These are phyloP conservation scores for Rhimphoctona megacephalus DNA, from an alignment of 2,888 invertebrate species.

Conservation along the genomic window DNA sequence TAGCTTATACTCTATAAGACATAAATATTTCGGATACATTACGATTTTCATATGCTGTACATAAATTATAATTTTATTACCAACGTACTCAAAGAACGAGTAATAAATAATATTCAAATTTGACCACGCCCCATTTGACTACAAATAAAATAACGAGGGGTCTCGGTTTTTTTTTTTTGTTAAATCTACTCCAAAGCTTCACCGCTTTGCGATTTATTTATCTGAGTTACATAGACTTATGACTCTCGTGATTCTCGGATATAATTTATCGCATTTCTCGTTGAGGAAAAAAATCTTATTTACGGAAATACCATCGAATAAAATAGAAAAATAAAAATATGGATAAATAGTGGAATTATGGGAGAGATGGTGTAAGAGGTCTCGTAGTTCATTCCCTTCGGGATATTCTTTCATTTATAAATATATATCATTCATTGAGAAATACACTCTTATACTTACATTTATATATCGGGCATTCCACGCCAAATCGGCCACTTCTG, in stretches of 20 bases:
- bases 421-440: slow-evolving; percentile 31
- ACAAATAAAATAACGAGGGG: slow-evolving; percentile 22
- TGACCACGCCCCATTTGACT: slow-evolving; percentile 12
- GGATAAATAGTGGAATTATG: slow-evolving; percentile 32
- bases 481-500: too few species aligned
- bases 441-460: slow-evolving; percentile 11
- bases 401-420: slow-evolving; percentile 24
- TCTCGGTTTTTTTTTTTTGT: not conserved
- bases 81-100: not conserved
- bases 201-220: slow-evolving; percentile 35
- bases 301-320: slow-evolving; percentile 41
- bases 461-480: too few species aligned
- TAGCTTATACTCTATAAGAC: not conserved
- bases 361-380: not conserved
- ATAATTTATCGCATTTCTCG: not conserved
- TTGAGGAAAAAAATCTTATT: slow-evolving; percentile 11
- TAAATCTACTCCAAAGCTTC: slow-evolving; percentile 21
- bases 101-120: slow-evolving; percentile 48
- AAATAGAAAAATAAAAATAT: slow-evolving; percentile 25
- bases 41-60: slow-evolving; percentile 17
- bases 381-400: slow-evolving; percentile 8
- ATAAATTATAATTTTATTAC: slow-evolving; percentile 41
- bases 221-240: not conserved
- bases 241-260: not conserved
- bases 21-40: not conserved